Conservation (phyloP, 2,113 vertebrate species). For the Chitala chitala region DNA sequence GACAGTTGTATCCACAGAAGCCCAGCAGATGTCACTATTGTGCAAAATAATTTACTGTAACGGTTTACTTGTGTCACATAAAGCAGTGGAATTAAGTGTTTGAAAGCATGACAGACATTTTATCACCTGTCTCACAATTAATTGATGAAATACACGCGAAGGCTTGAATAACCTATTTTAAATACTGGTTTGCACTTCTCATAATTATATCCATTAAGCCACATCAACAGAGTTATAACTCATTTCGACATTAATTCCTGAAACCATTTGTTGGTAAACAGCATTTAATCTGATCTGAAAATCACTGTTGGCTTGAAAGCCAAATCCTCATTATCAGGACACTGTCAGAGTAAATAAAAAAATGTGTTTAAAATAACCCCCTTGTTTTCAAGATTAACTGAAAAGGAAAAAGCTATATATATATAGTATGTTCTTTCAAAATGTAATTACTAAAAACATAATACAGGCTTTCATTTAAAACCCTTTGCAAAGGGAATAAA, state of each 20-base stretch:
- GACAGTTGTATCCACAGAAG: constrained; percentile 28
- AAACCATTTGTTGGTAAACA: not conserved
- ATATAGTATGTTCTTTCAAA: not conserved
- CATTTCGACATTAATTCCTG: not conserved
- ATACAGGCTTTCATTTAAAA: not conserved
- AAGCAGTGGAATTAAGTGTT: not conserved
- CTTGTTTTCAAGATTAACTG: not conserved
- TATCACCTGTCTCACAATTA: not conserved
- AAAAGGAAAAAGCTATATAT: too few relatives aligned
- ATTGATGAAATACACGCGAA: not conserved
- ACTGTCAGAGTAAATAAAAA: not conserved
- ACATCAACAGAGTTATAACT: not conserved
- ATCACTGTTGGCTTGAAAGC: not conserved
- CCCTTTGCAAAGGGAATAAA: not conserved
- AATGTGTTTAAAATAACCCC: not conserved
- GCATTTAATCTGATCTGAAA: not conserved
- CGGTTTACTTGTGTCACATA: not conserved
- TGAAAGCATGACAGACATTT: not conserved
- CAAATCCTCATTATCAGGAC: not conserved
- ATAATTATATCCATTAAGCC: not conserved
- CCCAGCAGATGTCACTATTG: constrained; percentile 62
- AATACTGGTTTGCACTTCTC: not conserved
- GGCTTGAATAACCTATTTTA: not conserved
- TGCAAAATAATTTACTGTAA: constrained; percentile 31
- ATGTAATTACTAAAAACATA: not conserved